Evolutionary conservation across 2,113 vertebrate genomes (phyloP).

Genomic region (Tupaia tana): DNA sequence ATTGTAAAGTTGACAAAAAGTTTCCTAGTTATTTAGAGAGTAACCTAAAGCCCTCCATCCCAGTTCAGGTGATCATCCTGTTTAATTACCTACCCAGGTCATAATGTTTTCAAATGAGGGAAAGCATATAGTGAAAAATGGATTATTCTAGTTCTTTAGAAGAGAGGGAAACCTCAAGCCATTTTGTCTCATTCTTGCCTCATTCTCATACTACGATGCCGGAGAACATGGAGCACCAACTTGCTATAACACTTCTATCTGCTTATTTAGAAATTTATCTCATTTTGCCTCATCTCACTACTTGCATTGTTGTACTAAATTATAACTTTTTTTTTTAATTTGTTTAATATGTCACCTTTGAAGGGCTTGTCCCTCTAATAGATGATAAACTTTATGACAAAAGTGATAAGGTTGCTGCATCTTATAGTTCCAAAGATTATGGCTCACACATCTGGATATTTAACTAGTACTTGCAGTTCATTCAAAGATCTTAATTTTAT

Average conservation of each 20-base stretch:
- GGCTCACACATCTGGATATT: neutral
- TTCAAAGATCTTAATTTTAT: neutral
- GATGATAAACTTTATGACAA: neutral
- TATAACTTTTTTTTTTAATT: neutral
- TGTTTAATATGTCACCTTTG: neutral
- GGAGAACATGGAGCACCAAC: neutral
- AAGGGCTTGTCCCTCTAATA: neutral
- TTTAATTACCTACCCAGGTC: neutral
- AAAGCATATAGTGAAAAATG: neutral
- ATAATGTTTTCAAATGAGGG: neutral
- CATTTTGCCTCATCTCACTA: neutral
- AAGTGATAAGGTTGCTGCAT: neutral
- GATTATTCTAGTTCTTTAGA: neutral
- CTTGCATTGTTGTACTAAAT: neutral
- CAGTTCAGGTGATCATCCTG: neutral
- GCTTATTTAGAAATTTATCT: neutral
- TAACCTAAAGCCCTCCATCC: neutral
- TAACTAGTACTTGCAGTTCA: neutral
- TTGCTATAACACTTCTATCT: neutral
- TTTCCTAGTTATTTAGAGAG: neutral
- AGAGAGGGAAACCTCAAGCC: neutral
- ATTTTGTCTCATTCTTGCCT: neutral
- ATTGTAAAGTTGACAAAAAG: neutral
- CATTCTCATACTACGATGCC: neutral
- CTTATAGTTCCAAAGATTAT: neutral